Base-by-base conservation (phyloP, 1,140 invertebrate species). In the Elysia chlorotica region DNA sequence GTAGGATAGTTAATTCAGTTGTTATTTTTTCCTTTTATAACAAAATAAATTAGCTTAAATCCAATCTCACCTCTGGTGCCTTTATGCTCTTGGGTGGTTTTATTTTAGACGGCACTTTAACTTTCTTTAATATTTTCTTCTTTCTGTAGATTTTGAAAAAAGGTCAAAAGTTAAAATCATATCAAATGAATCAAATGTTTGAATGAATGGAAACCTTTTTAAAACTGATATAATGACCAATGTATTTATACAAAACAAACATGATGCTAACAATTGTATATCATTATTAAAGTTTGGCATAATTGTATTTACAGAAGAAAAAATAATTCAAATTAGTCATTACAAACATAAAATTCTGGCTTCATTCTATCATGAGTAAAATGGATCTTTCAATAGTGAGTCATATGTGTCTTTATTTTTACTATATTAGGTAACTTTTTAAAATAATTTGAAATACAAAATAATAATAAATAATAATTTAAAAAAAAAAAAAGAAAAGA, bases 41-140 rank as follows among this genome's bases (percentile, higher is more conserved):
- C n/a, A n/a, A n/a, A n/a, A n/a, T n/a, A n/a, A n/a, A n/a, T n/a
- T n/a, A n/a, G n/a, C n/a, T n/a, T n/a, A n/a, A n/a, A n/a, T n/a
- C n/a, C n/a, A n/a, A 4, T 33, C 28, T 0, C 56, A 67, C 65
- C 65, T 67, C 21, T 53, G 2, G 14, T 25, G n/a, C 1, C 38
- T 70, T 70, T 21, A 70, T 1, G 14, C 25, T 59, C 21, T 70
- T 70, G 3, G 67, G 67, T 21, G 54, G 30, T 59, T 36, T 70
- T 36, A 70, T 2, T 25, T 70, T 70, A 25, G 67, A 70, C n/a
- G 28, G 54, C 23, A 59, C 33, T 23, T 70, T 57, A 23, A 56
- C 30, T 70, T 70, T 70, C 67, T 70, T 70, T 1, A 70, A 30
- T n/a, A 70, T 48, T 25, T 70, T 59, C 33, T 70, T 59, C n/a